Evolutionary conservation across 2,888 invertebrate species (phyloP).

Genomic region (Julus scandinavius): DNA sequence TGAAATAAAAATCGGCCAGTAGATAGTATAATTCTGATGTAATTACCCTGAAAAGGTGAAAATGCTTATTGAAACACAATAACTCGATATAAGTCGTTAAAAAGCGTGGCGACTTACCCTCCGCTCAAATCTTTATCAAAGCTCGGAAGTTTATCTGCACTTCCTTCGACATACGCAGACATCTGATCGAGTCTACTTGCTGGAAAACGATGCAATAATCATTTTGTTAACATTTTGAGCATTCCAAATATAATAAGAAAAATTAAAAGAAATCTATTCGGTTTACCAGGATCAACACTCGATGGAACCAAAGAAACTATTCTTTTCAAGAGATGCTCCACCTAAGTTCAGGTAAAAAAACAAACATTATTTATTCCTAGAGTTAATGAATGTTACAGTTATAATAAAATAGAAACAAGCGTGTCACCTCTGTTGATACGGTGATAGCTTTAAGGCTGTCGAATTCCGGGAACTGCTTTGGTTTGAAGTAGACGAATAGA

Average conservation of each 20-base stretch:
- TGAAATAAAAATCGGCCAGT: slow-evolving; percentile 93
- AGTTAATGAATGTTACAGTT: not conserved
- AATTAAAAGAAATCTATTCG: not conserved
- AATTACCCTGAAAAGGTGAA: slow-evolving; percentile 61
- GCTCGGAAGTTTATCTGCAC: slow-evolving; percentile 70
- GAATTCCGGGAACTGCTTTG: slow-evolving; percentile 81
- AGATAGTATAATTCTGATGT: slow-evolving; percentile 82
- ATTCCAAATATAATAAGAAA: not conserved
- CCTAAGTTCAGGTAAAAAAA: slow-evolving; percentile 59
- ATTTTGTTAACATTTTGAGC: not conserved
- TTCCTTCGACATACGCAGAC: slow-evolving; percentile 73
- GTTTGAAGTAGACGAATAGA: slow-evolving; percentile 80
- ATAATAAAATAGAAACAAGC: not conserved
- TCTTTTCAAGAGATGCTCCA: slow-evolving; percentile 64
- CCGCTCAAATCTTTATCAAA: slow-evolving; percentile 59
- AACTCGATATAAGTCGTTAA: not conserved
- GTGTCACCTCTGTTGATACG: slow-evolving; percentile 79
- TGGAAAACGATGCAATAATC: slow-evolving; percentile 48
- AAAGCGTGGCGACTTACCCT: slow-evolving; percentile 47
- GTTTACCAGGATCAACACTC: slow-evolving; percentile 59
- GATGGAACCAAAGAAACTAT: slow-evolving; percentile 64
- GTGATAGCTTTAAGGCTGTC: slow-evolving; percentile 78
- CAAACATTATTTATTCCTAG: not conserved
- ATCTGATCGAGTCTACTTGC: slow-evolving; percentile 52
- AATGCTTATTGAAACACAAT: not conserved